These are phyloP conservation scores for Lasioglossum calceatum DNA, from an alignment of 2,888 invertebrate genomes.

Conservation along the genomic window DNA sequence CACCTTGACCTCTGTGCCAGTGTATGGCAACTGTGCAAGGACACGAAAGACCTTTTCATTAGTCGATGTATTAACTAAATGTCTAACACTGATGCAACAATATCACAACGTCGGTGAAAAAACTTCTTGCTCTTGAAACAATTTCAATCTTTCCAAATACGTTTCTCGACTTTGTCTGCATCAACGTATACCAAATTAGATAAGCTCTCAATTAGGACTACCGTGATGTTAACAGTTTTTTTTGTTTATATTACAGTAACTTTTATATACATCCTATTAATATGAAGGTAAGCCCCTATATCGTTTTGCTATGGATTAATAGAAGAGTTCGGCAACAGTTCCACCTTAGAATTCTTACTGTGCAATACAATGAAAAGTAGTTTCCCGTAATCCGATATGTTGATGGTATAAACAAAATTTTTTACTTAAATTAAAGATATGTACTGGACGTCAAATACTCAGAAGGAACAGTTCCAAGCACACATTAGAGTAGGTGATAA, in stretches of 20 bases:
- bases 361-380: background rate
- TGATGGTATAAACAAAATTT: background rate
- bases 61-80: constrained; percentile 50
- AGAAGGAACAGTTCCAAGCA: constrained; percentile 7
- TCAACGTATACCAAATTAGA: background rate
- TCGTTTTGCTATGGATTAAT: background rate
- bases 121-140: constrained; percentile 65
- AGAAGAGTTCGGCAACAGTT: background rate
- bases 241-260: background rate
- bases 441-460: background rate
- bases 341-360: background rate
- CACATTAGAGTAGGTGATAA: constrained; percentile 14
- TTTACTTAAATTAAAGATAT: constrained; percentile 7
- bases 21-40: constrained; percentile 89
- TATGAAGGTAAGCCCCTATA: constrained; percentile 3
- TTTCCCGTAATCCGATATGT: background rate
- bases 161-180: background rate
- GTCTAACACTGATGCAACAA: constrained; percentile 38
- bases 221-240: background rate
- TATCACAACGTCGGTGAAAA: constrained; percentile 15
- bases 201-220: background rate
- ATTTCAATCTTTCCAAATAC: constrained; percentile 54
- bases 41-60: constrained; percentile 72
- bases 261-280: constrained; percentile 8
- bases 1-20: constrained; percentile 91